Base-by-base conservation (phyloP, 2,113 vertebrate species). In the Crotalus tigris region DNA sequence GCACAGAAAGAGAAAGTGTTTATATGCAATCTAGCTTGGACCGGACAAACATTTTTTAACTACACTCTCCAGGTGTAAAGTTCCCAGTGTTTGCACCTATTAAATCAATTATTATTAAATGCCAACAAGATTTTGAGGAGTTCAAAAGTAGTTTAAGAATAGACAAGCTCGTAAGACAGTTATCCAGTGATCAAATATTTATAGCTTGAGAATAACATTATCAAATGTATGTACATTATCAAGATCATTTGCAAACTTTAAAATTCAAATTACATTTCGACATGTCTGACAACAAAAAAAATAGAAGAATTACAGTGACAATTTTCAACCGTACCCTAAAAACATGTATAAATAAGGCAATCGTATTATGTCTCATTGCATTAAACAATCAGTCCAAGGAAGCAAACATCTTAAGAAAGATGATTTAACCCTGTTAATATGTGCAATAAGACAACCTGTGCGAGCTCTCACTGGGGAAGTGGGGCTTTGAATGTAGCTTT, bases 21-120 rank as follows among this genome's bases (percentile, higher is more conserved):
- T 49, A 26, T 39, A 59, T 5, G 57, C 24, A 39, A 59, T 89
- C 55, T 21, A 44, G 5, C 5, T 53, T 69, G 2, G 26, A 69
- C 26, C 33, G 9, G 55, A 55, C 33, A 85, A 39, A 0, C 2
- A 55, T 2, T 75, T 53, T 39, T 51, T 9, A 81, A 39, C 29
- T 55, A 55, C 3, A 1, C 55, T 23, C 85, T 91, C 51, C 55
- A 55, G 57, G 85, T 23, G 12, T 9, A 24, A 85, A 33, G 3
- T 24, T 12, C 12, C 53, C 26, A 7, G 15, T 85, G 69, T 44
- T 81, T 81, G 21, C 54, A n/a, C 9, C 24, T 53, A 51, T 44
- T 69, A 0, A 21, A 89, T 86, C 8, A 3, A 5, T 46, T 33
- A 0, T 39, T 24, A 21, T 0, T 87, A 26, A 85, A 8, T 15